Base-by-base conservation (phyloP, 2,113 vertebrate species). In the Ophiodon elongatus region DNA sequence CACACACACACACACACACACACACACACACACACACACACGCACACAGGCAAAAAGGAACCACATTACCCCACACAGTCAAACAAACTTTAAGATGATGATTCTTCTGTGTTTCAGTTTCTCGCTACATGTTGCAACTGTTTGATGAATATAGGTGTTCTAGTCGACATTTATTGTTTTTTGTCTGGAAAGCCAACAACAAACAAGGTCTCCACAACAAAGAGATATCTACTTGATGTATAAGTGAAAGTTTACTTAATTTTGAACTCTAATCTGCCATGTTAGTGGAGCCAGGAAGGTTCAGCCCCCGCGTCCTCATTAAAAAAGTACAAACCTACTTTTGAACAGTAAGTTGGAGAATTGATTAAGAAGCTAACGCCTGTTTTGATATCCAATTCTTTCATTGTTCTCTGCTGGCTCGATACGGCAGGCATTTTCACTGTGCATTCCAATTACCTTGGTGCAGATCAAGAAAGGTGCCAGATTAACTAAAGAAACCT, bases 401-500 rank as follows among this genome's bases (percentile, higher is more conserved):
- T 94, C 90, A 94, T 94, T 95, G 94, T 95, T 93, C 90, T 92
- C 74, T 66, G 73, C 74, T 88, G 85, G 92, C 88, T 93, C 79
- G 82, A 88, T 92, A 82, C 83, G 72, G 82, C 90, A 88, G 74
- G 69, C 65, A 69, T 92, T 93, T 91, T 86, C 84, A 65, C 85
- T 73, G 84, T 79, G 89, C 93, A 90, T 94, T 93, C 90, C 92
- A 94, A 93, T 93, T 94, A 93, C 93, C 81, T 91, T 86, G 84
- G 84, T 85, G 89, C 86, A 93, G 94, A 95, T 94, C 91, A 94
- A 95, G 92, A 92, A 93, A 93, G 86, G 91, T 94, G 92, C 85
- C 84, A 94, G 84, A 95, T 94, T 94, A 95, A 95, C 93, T 88
- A 90, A 89, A 94, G 92, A 93, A 95, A 91, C 87, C 91, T 88